Base-by-base conservation (phyloP, 2,888 invertebrate genomes). In the Cephus pygmeus region DNA sequence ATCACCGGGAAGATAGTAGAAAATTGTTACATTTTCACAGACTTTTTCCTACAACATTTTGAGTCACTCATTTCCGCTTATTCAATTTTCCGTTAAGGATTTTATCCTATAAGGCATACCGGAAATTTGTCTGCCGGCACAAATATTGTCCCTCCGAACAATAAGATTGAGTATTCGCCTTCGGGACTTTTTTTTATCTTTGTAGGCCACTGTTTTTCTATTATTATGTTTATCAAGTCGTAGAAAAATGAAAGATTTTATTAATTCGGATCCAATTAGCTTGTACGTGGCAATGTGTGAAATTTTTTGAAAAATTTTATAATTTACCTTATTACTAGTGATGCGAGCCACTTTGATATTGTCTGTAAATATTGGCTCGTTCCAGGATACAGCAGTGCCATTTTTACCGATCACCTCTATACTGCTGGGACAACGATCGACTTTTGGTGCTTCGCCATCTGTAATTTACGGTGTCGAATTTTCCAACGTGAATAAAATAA, bases 371-470 rank as follows among this genome's bases (percentile, higher is more conserved):
- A 88, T 88, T 9, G 93, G 93, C 79, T 93, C 93, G 33, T 86
- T 88, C 93, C 93, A 93, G 12, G 87, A 87, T 76, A 92, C 92
- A 15, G 89, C 85, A 12, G 91, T 89, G 33, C 89, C 88, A 77
- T 91, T 91, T 75, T 84, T 88, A 68, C 91, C 91, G 3, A 87
- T 90, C 6, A 89, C 86, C 76, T 87, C 85, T 69, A 92, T 90
- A 82, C 91, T 86, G 68, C 91, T 89, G 34, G 93, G 93, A 83
- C 93, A 93, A 81, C 91, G 90, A 76, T 91, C 88, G 36, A 93
- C 92, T 84, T 90, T 89, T 4, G 93, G 93, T 23, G 92, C 90
- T 80, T 93, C 92, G 12, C 91, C 92, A 82, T 92, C 93, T 92
- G 83, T 23, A 56, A 56, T 56, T 56, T 56, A 40, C 15, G 2